These are phyloP conservation scores for Chanos chanos DNA, from an alignment of 2,797 vertebrate species.

Conservation along the genomic window DNA sequence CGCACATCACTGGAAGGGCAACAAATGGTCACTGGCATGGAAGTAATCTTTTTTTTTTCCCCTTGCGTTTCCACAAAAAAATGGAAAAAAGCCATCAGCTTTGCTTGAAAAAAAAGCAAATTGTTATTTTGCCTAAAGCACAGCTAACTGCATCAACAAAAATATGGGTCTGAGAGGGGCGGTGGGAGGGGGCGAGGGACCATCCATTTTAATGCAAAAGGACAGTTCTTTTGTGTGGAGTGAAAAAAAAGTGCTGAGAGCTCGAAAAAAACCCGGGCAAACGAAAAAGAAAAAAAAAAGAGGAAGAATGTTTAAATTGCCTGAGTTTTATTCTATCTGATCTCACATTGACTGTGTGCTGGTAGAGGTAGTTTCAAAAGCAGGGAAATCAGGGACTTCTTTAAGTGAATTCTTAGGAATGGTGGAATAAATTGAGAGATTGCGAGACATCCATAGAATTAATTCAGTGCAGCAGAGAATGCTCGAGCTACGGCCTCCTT, in stretches of 20 bases:
- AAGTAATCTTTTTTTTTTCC: slow-evolving; percentile 64
- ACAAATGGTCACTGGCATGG: slow-evolving; percentile 75
- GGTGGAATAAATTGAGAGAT: background rate
- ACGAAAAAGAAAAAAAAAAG: too few relatives aligned
- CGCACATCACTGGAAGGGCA: slow-evolving; percentile 82
- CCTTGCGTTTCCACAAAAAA: slow-evolving; percentile 65
- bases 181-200: slow-evolving; percentile 65
- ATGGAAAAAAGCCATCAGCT: slow-evolving; percentile 65
- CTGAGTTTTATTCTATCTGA: slow-evolving; percentile 61
- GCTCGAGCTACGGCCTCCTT: too few relatives aligned
- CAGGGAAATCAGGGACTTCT: slow-evolving; percentile 32
- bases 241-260: slow-evolving; percentile 73
- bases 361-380: slow-evolving; percentile 40
- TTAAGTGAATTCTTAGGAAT: slow-evolving; percentile 32
- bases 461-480: slow-evolving; percentile 35
- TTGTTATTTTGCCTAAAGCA: slow-evolving; percentile 78
- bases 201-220: slow-evolving; percentile 72
- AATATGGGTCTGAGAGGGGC: slow-evolving; percentile 61
- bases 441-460: slow-evolving; percentile 35
- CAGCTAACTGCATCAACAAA: slow-evolving; percentile 66
- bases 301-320: slow-evolving; percentile 55
- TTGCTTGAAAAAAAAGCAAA: slow-evolving; percentile 68
- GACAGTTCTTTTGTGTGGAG: slow-evolving; percentile 82
- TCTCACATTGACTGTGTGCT: slow-evolving; percentile 39
- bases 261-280: slow-evolving; percentile 53